A percentile compares a stretch with the other conserved stretches of the same genome.
Conservation (phyloP, 2,888 invertebrate species). For the Scotopteryx bipunctaria region DNA sequence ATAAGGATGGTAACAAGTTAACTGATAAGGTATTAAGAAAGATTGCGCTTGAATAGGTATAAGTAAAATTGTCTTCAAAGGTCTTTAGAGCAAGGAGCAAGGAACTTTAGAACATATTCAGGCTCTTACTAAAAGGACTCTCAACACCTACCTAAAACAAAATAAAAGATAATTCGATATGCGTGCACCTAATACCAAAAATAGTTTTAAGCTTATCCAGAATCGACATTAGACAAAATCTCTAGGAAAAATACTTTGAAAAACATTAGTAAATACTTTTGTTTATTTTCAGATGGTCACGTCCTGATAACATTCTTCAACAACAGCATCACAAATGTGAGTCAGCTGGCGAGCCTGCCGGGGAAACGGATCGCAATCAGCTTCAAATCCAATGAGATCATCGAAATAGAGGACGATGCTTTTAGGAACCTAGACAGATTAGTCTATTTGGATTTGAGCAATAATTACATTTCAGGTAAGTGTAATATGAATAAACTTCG, state of each 20-base stretch:
- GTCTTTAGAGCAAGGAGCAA: too few species aligned
- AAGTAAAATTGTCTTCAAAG: too few species aligned
- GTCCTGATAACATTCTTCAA: conserved; percentile 82
- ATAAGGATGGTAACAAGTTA: too few species aligned
- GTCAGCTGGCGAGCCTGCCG: conserved; percentile 68
- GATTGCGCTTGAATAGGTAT: too few species aligned
- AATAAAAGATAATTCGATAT: too few species aligned
- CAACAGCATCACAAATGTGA: conserved; percentile 78
- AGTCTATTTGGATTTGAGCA: conserved; percentile 82
- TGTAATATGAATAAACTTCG: not conserved
- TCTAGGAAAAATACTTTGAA: not conserved
- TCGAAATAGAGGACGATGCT: conserved; percentile 75
- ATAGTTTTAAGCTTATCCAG: not conserved
- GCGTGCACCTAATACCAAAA: too few species aligned
- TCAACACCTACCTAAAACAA: too few species aligned
- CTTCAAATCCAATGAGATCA: conserved; percentile 79
- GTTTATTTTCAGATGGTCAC: conserved; percentile 62
- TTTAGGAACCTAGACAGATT: conserved; percentile 77
- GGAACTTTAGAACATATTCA: too few species aligned
- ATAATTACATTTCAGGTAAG: conserved; percentile 81
- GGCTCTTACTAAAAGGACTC: too few species aligned
- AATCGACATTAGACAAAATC: not conserved
- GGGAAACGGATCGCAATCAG: conserved; percentile 74
- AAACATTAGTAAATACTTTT: conserved; percentile 1
- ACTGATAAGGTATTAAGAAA: too few species aligned